Conservation (phyloP, 2,113 vertebrate genomes). For the Phaethon lepturus region DNA sequence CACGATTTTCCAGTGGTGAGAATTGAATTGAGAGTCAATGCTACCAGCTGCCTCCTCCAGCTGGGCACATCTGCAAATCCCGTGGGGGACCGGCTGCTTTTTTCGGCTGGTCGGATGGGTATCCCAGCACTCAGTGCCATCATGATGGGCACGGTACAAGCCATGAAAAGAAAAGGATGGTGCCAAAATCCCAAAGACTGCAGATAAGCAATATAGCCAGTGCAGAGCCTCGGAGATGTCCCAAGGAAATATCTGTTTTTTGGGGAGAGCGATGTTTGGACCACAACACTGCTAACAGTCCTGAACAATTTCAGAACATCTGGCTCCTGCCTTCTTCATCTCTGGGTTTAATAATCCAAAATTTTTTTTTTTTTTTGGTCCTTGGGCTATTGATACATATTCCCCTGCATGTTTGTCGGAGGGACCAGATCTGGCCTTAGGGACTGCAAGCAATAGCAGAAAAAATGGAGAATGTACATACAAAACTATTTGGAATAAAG, state of each 20-base stretch:
- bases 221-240: neutral
- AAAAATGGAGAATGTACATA: neutral
- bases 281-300: accelerated
- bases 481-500: neutral
- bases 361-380: neutral
- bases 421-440: neutral
- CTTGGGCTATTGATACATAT: neutral
- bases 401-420: neutral
- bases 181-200: neutral
- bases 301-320: neutral
- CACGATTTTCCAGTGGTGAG: neutral
- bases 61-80: neutral
- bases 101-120: accelerated
- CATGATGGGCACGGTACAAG: neutral
- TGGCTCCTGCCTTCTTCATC: neutral
- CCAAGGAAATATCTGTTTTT: neutral
- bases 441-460: neutral
- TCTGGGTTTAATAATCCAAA: neutral
- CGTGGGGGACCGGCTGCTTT: accelerated
- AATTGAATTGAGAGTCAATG: neutral
- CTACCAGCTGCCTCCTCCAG: accelerated
- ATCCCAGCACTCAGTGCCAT: no score
- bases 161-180: neutral
- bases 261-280: neutral
- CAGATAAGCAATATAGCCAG: neutral